Evolutionary conservation across 2,113 vertebrate genomes (phyloP).

Genomic region (Stegastes partitus): DNA sequence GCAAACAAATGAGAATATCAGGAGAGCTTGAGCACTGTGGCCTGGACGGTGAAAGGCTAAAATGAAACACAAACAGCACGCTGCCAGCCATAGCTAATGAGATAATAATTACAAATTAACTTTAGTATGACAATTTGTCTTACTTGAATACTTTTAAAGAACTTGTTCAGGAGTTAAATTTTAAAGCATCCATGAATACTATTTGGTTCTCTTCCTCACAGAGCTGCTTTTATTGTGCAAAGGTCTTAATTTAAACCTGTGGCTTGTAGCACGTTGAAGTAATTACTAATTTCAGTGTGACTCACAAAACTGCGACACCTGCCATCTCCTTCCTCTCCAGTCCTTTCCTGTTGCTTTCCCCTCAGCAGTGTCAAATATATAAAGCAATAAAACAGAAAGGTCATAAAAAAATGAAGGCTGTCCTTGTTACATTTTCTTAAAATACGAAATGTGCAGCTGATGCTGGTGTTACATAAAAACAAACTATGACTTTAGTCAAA

Average conservation of each 20-base stretch:
- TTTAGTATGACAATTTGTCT: neutral
- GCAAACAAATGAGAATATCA: constrained; percentile 26
- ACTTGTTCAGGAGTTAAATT: neutral
- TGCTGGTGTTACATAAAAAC: neutral
- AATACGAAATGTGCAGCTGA: constrained; percentile 1
- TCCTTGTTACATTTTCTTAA: constrained; percentile 4
- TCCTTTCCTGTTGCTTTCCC: constrained; percentile 34
- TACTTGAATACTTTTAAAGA: neutral
- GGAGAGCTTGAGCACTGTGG: neutral
- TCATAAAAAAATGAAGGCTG: constrained; percentile 13
- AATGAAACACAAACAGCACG: neutral
- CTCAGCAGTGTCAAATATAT: constrained; percentile 37
- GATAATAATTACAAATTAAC: constrained; percentile 6
- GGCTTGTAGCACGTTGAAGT: neutral
- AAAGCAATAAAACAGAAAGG: constrained; percentile 36
- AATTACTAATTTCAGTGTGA: constrained; percentile 34
- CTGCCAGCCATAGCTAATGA: neutral
- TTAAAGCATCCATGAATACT: neutral
- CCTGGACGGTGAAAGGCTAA: neutral
- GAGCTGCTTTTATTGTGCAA: constrained; percentile 14
- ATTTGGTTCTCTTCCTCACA: neutral
- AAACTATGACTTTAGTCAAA: neutral
- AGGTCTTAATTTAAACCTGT: neutral
- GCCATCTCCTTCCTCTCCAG: constrained; percentile 48
- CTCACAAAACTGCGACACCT: constrained; percentile 52